Percentiles rank a stretch among this genome's conserved stretches.
These are phyloP conservation scores for Coregonus ussuriensis DNA, from an alignment of 2,797 vertebrate genomes.

Conservation along the genomic window DNA sequence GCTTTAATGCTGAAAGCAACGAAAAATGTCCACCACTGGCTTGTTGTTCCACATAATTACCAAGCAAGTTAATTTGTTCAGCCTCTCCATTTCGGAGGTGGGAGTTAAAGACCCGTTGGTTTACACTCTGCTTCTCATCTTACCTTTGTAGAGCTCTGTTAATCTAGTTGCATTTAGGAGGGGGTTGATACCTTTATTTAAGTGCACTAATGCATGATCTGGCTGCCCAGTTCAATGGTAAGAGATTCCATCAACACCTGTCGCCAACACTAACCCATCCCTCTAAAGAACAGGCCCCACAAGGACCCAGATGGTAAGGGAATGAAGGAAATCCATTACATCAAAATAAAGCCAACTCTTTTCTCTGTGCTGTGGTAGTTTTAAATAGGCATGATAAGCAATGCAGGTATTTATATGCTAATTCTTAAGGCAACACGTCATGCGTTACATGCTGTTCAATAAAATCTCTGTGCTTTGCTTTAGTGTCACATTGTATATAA, in stretches of 20 bases:
- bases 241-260: no score
- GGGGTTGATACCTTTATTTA: neutral
- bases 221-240: neutral
- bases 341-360: neutral
- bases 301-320: neutral
- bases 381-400: slow-evolving; percentile 8
- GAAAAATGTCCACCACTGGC: slow-evolving; percentile 22
- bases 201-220: neutral
- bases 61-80: slow-evolving; percentile 32
- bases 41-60: slow-evolving; percentile 28
- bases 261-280: neutral
- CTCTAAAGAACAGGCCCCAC: neutral
- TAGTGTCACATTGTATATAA: neutral
- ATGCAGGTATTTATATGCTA: slow-evolving; percentile 10
- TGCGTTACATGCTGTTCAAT: slow-evolving; percentile 12
- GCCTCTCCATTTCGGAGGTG: slow-evolving; percentile 18
- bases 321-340: neutral
- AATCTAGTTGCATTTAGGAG: no score
- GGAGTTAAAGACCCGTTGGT: neutral
- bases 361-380: neutral
- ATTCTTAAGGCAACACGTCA: slow-evolving; percentile 8
- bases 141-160: neutral
- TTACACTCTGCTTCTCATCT: neutral
- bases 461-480: neutral
- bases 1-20: slow-evolving; percentile 27